These are phyloP conservation scores for Psylliodes chrysocephalus DNA, from an alignment of 2,888 invertebrate genomes.

Conservation along the genomic window DNA sequence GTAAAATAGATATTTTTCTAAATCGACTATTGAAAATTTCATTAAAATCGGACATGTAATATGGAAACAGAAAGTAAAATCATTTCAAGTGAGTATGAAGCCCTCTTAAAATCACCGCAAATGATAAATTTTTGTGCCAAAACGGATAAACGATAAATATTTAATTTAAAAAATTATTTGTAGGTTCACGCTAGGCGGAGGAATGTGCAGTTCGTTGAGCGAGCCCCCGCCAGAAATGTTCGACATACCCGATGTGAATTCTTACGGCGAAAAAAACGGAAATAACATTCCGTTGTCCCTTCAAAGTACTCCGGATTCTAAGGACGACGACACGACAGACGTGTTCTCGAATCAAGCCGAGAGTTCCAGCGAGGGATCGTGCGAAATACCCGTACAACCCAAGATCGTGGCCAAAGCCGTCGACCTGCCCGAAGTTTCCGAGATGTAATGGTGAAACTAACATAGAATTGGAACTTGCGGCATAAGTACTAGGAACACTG, in stretches of 20 bases:
- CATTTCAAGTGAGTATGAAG: too few species aligned
- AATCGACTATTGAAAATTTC: too few species aligned
- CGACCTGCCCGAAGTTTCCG: constrained; percentile 32
- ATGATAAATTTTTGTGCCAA: too few species aligned
- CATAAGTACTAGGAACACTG: too few species aligned
- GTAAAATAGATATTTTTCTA: too few species aligned
- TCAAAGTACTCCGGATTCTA: constrained; percentile 43
- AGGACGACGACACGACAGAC: constrained; percentile 39
- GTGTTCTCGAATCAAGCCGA: constrained; percentile 47
- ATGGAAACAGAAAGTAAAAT: too few species aligned
- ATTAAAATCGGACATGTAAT: too few species aligned
- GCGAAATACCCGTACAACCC: constrained; percentile 62
- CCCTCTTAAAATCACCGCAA: too few species aligned
- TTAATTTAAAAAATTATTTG: too few species aligned
- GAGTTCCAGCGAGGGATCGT: constrained; percentile 58
- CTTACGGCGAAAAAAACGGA: constrained; percentile 25
- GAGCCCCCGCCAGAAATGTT: constrained; percentile 64
- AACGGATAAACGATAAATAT: too few species aligned
- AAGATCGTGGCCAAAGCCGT: constrained; percentile 54
- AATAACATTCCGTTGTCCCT: constrained; percentile 32
- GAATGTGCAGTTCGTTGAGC: constrained; percentile 63
- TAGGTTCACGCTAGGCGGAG: constrained; percentile 59
- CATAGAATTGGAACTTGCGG: too few species aligned
- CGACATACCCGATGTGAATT: constrained; percentile 52
- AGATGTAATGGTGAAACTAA: constrained; percentile 29